Percentiles rank a stretch among this genome's conserved stretches.
These are phyloP conservation scores for Prionailurus viverrinus DNA, from an alignment of 2,113 vertebrate genomes.

Conservation along the genomic window DNA sequence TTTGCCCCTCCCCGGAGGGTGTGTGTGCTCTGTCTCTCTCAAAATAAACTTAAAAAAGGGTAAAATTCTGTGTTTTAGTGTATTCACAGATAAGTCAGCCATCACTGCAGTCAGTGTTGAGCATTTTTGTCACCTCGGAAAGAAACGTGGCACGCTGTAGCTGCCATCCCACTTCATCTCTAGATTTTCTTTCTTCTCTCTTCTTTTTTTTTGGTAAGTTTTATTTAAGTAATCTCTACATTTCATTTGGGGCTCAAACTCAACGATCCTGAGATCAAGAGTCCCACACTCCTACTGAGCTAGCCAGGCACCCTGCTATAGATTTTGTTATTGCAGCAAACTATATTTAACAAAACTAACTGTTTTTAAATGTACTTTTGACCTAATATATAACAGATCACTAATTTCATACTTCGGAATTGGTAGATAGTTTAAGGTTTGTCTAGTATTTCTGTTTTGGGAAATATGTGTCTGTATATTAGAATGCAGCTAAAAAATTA, in stretches of 20 bases:
- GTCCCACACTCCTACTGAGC: no score
- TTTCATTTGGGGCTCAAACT: no score
- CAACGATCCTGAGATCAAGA: no score
- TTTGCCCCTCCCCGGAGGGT: no score
- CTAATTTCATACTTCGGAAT: background rate
- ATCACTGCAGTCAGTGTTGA: background rate
- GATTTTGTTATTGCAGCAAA: background rate
- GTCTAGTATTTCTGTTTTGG: slow-evolving; percentile 12
- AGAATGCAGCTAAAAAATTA: background rate
- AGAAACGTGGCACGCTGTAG: background rate
- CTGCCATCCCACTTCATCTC: background rate
- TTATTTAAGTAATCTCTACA: no score
- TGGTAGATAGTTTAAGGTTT: background rate
- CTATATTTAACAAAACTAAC: background rate
- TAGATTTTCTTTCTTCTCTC: background rate
- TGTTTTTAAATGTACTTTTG: background rate
- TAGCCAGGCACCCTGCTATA: background rate
- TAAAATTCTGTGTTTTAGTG: background rate
- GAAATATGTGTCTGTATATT: background rate
- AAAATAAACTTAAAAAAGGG: background rate
- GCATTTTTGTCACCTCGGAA: background rate
- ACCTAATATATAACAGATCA: background rate
- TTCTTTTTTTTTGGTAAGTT: no score
- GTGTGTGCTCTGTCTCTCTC: no score
- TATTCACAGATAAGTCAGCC: background rate